Evolutionary conservation across 2,888 invertebrate genomes (phyloP).

Genomic region (Acrobasis suavella): DNA sequence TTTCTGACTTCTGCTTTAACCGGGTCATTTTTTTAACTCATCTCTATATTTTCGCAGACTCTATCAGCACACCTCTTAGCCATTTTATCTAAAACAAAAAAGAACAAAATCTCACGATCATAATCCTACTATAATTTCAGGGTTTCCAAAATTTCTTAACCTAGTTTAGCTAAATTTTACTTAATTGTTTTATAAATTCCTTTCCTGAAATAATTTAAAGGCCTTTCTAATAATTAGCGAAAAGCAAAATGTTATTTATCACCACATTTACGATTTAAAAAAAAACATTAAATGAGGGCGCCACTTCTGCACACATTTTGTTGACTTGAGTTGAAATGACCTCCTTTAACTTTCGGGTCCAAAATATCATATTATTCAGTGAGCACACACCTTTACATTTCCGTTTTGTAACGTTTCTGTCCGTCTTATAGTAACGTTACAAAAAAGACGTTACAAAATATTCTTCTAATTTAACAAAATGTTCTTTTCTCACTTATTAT

Average conservation of each 20-base stretch:
- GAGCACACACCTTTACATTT: not conserved
- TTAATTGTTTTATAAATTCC: not conserved
- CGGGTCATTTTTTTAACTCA: slow-evolving; percentile 12
- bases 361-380: not conserved
- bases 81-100: slow-evolving; percentile 3
- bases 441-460: slow-evolving; percentile 1
- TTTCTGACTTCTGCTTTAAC: slow-evolving; percentile 13
- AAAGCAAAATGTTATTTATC: too few relatives aligned
- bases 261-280: too few relatives aligned
- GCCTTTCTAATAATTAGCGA: not conserved
- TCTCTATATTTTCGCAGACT: slow-evolving; percentile 2
- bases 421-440: not conserved
- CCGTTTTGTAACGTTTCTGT: slow-evolving; percentile 3
- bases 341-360: not conserved
- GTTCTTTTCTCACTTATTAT: not conserved
- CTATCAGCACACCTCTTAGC: slow-evolving; percentile 4
- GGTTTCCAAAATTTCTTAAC: not conserved
- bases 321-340: not conserved
- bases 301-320: not conserved
- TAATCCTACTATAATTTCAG: not conserved
- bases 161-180: not conserved
- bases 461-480: not conserved
- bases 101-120: not conserved
- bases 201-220: not conserved
- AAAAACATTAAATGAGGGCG: not conserved